Base-by-base conservation (phyloP, 2,888 invertebrate species). In the Druceiella hillmani region DNA sequence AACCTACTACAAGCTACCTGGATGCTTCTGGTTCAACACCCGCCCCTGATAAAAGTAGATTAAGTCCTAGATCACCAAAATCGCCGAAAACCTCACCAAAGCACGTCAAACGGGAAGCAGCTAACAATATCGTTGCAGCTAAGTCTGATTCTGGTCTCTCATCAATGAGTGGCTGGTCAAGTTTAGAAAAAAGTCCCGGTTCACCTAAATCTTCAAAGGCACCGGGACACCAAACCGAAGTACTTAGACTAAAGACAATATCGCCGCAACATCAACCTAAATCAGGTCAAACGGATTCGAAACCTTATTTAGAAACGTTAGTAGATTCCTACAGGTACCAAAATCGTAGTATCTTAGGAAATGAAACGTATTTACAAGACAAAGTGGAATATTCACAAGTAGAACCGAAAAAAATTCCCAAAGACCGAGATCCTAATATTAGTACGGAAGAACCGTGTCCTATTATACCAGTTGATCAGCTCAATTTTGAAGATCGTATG, bases 101-200 rank as follows among this genome's bases (percentile, higher is more conserved):
- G 55, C 76, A 81, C 52, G 59, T 75, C 12, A 77, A 76, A 56
- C 74, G 79, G 48, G 74, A 73, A 46, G 74, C 72, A 16, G 52
- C 57, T 37, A 55, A 55, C 4, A 79, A 78, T 55, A 81, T 83
- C 43, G 79, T 80, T 2, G 76, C 83, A 3, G 82, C 85, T 2
- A 89, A 88, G 59, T 89, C 89, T 1, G 89, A 90, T 59, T 89
- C 89, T 1, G 89, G 89, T 0, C 64, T 90, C 33, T 88, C 88
- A 1, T 89, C 89, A 4, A 84, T 89, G 82, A 88, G 87, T 55
- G 87, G 88, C 3, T 85, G 88, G 79, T 87, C 87, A 7, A 87
- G 86, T 55, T 65, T 87, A 52, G 88, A 89, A 59, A 88, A 88
- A 64, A 87, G 88, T 17, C 88, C 88, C 3, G 83, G 84, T 15